These are phyloP conservation scores for Sinocyclocheilus rhinocerous DNA, from an alignment of 2,113 vertebrate genomes.

Conservation along the genomic window DNA sequence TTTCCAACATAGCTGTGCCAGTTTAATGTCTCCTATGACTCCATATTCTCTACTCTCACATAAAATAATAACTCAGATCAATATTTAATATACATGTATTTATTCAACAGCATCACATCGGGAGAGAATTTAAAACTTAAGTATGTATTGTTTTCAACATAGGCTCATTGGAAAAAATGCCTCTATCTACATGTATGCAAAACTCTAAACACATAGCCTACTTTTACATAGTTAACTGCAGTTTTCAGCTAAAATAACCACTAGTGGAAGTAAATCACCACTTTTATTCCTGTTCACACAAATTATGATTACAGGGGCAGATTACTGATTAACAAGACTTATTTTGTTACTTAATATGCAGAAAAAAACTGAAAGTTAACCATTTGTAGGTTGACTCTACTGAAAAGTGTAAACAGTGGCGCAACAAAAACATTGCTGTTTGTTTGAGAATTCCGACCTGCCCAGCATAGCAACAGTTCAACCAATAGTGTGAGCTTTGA, in stretches of 20 bases:
- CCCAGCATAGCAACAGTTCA: background rate
- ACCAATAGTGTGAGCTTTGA: background rate
- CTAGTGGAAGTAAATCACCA: background rate
- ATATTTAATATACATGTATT: constrained; percentile 15
- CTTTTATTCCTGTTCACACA: background rate
- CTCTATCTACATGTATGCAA: background rate
- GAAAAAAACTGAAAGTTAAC: background rate
- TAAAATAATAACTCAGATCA: background rate
- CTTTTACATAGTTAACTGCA: too few species aligned
- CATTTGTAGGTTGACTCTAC: background rate
- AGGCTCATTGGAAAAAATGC: background rate
- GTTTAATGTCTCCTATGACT: background rate
- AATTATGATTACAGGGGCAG: background rate
- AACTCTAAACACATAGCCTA: too few species aligned
- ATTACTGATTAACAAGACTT: background rate
- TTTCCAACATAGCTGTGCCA: background rate
- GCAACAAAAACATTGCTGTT: background rate
- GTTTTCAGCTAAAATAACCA: too few species aligned
- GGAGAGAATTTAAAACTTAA: background rate
- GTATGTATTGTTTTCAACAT: background rate
- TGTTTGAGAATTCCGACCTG: background rate
- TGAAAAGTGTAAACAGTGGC: background rate
- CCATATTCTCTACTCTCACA: background rate
- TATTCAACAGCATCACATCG: background rate
- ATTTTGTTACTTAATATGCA: background rate